Evolutionary conservation across 2,888 invertebrate genomes (phyloP).

Genomic region (Aplocera efformata): DNA sequence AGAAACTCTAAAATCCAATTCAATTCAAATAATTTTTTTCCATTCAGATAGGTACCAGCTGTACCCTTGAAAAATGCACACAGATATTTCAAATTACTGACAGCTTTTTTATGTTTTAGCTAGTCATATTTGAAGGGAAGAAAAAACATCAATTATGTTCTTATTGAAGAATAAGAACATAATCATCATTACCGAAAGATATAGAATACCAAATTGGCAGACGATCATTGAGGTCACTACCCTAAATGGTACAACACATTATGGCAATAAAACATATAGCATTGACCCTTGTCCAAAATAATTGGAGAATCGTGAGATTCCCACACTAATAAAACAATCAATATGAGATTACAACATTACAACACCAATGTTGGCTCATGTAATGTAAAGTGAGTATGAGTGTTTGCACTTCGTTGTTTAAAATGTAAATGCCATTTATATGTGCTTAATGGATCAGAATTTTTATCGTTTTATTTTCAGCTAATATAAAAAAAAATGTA

Average conservation of each 20-base stretch:
- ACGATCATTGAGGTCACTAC: constrained; percentile 1
- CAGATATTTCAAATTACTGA: no score
- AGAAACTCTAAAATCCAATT: no score
- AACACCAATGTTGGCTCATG: constrained; percentile 25
- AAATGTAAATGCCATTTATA: constrained; percentile 24
- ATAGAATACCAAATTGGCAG: not conserved
- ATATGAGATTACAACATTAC: constrained; percentile 19
- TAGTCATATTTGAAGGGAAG: no score
- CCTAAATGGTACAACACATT: constrained; percentile 2
- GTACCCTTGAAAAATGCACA: no score
- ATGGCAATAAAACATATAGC: constrained; percentile 7
- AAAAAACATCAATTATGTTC: no score
- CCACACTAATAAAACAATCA: constrained; percentile 27
- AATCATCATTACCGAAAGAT: not conserved
- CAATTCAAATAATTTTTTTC: no score
- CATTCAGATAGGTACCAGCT: no score
- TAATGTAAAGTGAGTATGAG: no score
- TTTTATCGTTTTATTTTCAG: constrained; percentile 1
- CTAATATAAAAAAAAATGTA: not conserved
- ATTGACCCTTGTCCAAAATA: constrained; percentile 20
- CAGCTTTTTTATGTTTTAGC: no score
- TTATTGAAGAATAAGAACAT: no score
- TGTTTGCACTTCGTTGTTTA: constrained; percentile 20
- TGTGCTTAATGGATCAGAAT: constrained; percentile 24
- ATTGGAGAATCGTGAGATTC: constrained; percentile 20